Evolutionary conservation across 2,888 invertebrate genomes (phyloP), one percentile per base, ranked within the genome.

Genomic region (Charanyca ferruginea): DNA sequence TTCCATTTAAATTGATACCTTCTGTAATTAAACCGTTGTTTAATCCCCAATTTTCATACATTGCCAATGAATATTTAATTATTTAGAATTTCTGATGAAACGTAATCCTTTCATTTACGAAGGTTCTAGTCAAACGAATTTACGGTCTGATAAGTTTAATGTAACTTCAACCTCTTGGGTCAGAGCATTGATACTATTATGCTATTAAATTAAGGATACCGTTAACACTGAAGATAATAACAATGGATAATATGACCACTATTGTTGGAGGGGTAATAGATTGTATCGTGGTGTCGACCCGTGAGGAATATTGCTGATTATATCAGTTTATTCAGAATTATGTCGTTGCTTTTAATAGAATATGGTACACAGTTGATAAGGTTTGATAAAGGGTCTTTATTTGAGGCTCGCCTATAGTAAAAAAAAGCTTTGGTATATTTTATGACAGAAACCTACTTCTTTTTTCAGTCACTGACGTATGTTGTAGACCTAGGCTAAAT

Each of bases 121-220:
- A 60, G 66, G 48, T 57, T 65, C 67, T 64, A 49, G 73, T 80
- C 69, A 65, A 73, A 73, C 45, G 41, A 64, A 75, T 79, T 79
- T 77, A 71, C 76, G 80, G 80, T 77, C 66, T 77, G 64, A 47
- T 75, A 59, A 65, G 47, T 60, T 77, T 76, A 51, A 72, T 59
- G 64, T 77, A 64, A 47, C 53, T 72, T 64, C 53, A 66, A 64
- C 66, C 66, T 73, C 51, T 73, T 48, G 59, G 67, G 79, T 78
- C 67, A 62, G 7, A 53, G 38, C 52, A 54, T 61, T 49, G 59
- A 57, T 63, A 60, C 23, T 57, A 69, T 78, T 54, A 61, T 47
- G 51, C 54, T 69, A 61, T 80, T 69, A 77, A 78, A 80, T 78
- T 66, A 66, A 66, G 69, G 69, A 61, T 49, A 52, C 38, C 38